Evolutionary conservation across 2,797 vertebrate genomes (phyloP).

Genomic region (Hafferia zeledoni): DNA sequence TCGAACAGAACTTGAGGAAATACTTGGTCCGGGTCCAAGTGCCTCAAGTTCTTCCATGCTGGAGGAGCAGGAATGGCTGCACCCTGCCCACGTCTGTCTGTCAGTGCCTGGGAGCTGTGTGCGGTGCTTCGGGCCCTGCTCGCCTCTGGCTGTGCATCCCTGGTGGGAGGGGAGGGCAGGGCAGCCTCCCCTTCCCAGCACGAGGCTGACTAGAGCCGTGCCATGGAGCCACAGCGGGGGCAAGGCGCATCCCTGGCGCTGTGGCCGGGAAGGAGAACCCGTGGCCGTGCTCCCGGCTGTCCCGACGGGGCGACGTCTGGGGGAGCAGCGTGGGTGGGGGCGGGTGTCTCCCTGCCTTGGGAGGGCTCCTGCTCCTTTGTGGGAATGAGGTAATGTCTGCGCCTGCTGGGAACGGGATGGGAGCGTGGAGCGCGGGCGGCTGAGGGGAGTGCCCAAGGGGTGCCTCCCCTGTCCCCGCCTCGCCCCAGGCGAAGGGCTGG

Average conservation of each 20-base stretch:
- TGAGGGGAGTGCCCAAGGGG: not conserved
- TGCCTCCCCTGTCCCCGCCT: not conserved
- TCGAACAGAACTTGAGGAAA: slow-evolving; percentile 59
- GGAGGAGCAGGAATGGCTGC: slow-evolving; percentile 54
- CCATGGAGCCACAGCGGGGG: fast-evolving
- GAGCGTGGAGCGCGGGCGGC: fast-evolving
- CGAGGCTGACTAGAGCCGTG: fast-evolving
- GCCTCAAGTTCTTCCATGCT: slow-evolving; percentile 49
- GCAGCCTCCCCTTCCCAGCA: not conserved
- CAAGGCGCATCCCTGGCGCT: not conserved
- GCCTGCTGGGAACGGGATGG: not conserved
- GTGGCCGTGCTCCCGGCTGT: not conserved
- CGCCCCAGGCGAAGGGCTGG: not conserved
- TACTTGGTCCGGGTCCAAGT: slow-evolving; percentile 43
- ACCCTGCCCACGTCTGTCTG: slow-evolving; percentile 19
- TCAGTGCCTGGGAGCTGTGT: slow-evolving; percentile 11
- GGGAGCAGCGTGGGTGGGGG: not conserved
- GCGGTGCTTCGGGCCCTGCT: fast-evolving
- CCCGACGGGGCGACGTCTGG: fast-evolving
- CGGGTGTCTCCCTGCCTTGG: not conserved
- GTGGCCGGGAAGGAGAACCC: not conserved
- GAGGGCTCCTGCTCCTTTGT: not conserved
- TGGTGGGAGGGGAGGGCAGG: not conserved
- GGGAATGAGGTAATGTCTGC: slow-evolving; percentile 80
- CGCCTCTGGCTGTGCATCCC: not conserved